A percentile compares a stretch with the other conserved stretches of the same genome.
These are phyloP conservation scores for Drosophila pandora DNA, from an alignment of 1,140 invertebrate genomes.

Conservation along the genomic window DNA sequence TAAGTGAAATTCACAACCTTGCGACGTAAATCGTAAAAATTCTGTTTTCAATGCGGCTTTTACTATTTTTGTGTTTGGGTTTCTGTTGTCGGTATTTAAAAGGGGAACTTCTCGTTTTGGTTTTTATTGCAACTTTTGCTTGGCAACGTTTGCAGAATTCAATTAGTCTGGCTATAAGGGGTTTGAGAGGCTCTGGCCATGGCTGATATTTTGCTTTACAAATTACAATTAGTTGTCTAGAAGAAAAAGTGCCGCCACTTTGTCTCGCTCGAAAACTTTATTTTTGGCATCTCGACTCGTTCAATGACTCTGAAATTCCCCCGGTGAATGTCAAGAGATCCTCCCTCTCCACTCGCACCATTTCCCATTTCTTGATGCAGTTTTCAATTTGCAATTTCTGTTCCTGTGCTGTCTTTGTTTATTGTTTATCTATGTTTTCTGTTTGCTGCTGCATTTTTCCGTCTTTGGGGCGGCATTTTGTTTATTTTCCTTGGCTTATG, in stretches of 20 bases:
- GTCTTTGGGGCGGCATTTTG: constrained; percentile 32
- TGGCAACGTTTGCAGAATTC: constrained; percentile 43
- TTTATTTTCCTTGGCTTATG: constrained; percentile 73
- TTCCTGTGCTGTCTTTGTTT: constrained; percentile 61
- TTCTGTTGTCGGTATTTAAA: constrained; percentile 25
- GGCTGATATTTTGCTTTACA: constrained; percentile 13
- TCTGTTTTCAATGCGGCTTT: constrained; percentile 64
- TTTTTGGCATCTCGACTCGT: constrained; percentile 38
- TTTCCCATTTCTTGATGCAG: constrained; percentile 33
- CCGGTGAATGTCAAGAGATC: constrained; percentile 14
- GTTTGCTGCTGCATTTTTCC: not conserved
- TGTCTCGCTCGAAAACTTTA: constrained; percentile 29
- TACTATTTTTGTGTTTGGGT: constrained; percentile 42
- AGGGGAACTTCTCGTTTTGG: constrained; percentile 26
- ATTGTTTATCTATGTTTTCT: constrained; percentile 53
- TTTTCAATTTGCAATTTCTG: constrained; percentile 76
- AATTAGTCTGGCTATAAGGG: constrained; percentile 25
- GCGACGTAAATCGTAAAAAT: constrained; percentile 76
- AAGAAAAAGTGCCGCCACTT: constrained; percentile 10
- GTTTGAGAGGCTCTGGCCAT: constrained; percentile 19
- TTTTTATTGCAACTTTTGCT: constrained; percentile 26
- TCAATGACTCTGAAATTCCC: constrained; percentile 66
- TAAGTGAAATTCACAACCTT: constrained; percentile 78
- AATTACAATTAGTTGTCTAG: constrained; percentile 55
- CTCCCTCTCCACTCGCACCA: not conserved